Evolutionary conservation across 1,140 invertebrate species (phyloP), one percentile per base, ranked within the genome.

Genomic region (Euwallacea similis): DNA sequence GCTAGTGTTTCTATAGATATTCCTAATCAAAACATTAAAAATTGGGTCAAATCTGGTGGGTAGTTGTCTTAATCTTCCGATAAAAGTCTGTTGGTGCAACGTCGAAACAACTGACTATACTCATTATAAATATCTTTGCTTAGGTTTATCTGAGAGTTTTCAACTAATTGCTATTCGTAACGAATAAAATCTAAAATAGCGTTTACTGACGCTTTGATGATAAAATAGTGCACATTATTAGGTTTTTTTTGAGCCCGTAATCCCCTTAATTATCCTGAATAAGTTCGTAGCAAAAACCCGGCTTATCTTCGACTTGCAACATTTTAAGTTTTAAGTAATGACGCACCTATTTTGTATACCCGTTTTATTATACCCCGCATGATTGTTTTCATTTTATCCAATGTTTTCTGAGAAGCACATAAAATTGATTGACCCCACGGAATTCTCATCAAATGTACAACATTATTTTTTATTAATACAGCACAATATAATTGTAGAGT

Each of bases 401-500:
- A 53, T 11, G 11, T 8, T n/a, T 53, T 53, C 50, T 8, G 8
- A 15, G 50, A 53, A 53, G 11, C 50, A 7, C 15, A n/a, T 15
- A 16, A 58, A 58, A 58, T 15, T 58, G 16, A 58, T 58, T 58
- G 55, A 58, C 55, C 16, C 10, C n/a, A 58, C 13, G n/a, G 21
- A 58, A 10, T 58, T 58, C 21, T 15, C 21, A 15, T 58, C 50
- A 53, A 11, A 58, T 21, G 21, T 41, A 33, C 21, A 16, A 10
- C 10, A 15, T 58, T 58, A 15, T 10, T 58, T 58, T n/a, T 21
- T 41, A 16, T 58, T 10, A 15, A 8, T 58, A 15, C 13, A 58
- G 55, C 55, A 58, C 55, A 58, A 58, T 58, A n/a, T 10, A 16
- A 15, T 15, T n/a, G n/a, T 21, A 58, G 10, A 58, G 21, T 16